Evolutionary conservation across 1,140 invertebrate species (phyloP).

Genomic region (Teleogryllus occipitalis): DNA sequence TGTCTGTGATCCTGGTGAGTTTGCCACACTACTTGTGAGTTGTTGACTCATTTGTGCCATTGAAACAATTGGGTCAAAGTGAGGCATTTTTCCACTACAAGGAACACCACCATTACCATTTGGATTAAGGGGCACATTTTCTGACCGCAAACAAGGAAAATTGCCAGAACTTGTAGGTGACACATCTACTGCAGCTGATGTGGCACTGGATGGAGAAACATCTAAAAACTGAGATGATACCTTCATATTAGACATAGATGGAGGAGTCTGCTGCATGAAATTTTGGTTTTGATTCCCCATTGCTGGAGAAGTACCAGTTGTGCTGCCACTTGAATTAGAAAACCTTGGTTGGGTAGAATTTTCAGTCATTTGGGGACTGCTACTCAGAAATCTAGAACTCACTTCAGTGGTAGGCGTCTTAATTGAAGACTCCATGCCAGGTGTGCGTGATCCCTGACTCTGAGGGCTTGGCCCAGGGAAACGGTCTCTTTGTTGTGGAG

Average conservation of each 20-base stretch:
- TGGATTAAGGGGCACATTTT: conserved; percentile 77
- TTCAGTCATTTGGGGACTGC: conserved; percentile 26
- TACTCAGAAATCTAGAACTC: conserved; percentile 24
- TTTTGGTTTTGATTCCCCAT: conserved; percentile 18
- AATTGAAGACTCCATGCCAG: conserved; percentile 16
- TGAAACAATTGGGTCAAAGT: conserved; percentile 87
- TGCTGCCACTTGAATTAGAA: conserved; percentile 16
- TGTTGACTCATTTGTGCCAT: conserved; percentile 91
- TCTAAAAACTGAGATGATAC: conserved; percentile 25
- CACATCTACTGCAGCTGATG: conserved; percentile 24
- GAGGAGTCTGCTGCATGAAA: conserved; percentile 16
- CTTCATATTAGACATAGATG: conserved; percentile 17
- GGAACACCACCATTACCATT: conserved; percentile 56
- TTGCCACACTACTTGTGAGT: conserved; percentile 64
- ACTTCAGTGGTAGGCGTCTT: conserved; percentile 25
- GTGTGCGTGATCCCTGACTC: conserved; percentile 24
- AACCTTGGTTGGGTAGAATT: conserved; percentile 26
- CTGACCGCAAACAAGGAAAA: conserved; percentile 36
- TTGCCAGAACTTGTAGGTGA: conserved; percentile 23
- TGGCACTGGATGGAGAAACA: conserved; percentile 25
- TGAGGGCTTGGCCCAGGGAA: conserved; percentile 31
- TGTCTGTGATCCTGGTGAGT: conserved; percentile 40
- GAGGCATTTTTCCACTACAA: conserved; percentile 47
- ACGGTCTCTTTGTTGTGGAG: conserved; percentile 20
- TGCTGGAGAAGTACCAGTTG: conserved; percentile 17